Conservation (phyloP, 2,113 vertebrate species). For the Oryzias curvinotus region DNA sequence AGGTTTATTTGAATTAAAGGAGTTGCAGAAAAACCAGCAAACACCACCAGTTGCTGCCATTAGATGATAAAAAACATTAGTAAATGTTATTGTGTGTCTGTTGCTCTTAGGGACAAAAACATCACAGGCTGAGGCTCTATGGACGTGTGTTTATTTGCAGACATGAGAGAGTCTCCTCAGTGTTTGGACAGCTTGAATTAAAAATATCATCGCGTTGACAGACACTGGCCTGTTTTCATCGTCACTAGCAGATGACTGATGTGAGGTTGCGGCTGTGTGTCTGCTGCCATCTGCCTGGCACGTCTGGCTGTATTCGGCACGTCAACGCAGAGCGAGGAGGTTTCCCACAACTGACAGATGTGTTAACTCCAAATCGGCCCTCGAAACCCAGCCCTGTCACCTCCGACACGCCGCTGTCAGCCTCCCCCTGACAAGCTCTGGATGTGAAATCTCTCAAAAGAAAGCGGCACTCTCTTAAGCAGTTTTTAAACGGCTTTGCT, state of each 20-base stretch:
- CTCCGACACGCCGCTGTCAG: conserved; percentile 62
- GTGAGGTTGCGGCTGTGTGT: conserved; percentile 62
- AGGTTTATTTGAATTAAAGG: too few species aligned
- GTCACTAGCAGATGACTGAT: conserved; percentile 58
- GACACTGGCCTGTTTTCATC: conserved; percentile 47
- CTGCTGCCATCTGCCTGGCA: conserved; percentile 63
- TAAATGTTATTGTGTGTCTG: not conserved
- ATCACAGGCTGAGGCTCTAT: conserved; percentile 15
- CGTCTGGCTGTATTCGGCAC: conserved; percentile 64
- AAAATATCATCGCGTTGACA: conserved; percentile 61
- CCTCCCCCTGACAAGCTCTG: conserved; percentile 48
- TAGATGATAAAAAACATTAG: too few species aligned
- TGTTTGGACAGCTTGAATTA: conserved; percentile 53
- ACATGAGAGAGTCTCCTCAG: conserved; percentile 40
- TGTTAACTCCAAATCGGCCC: conserved; percentile 56
- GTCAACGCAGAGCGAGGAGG: conserved; percentile 46
- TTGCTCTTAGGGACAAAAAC: conserved; percentile 7
- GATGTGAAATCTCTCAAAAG: conserved; percentile 52
- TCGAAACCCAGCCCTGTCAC: conserved; percentile 58
- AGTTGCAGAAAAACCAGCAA: too few species aligned
- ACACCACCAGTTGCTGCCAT: too few species aligned
- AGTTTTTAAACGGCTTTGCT: conserved; percentile 35
- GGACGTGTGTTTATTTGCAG: conserved; percentile 29
- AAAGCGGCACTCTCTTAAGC: conserved; percentile 26
- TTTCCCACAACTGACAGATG: conserved; percentile 70